Evolutionary conservation across 2,113 vertebrate species (phyloP).

Genomic region (Phocoena phocoena): DNA sequence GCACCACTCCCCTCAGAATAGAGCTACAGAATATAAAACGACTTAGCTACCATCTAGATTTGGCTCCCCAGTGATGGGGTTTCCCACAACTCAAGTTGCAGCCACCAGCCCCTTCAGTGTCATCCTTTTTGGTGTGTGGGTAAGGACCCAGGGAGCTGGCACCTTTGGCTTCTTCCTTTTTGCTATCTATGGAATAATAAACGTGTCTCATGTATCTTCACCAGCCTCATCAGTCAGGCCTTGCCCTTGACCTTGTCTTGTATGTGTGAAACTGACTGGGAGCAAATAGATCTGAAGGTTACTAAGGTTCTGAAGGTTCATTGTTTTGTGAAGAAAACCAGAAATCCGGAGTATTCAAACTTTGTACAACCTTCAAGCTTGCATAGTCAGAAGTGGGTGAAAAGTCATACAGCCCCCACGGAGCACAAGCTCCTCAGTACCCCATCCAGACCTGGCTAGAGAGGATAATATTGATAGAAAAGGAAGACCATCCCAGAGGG

Average conservation of each 20-base stretch:
- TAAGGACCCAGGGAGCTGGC: not conserved
- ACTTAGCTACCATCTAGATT: not conserved
- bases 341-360: not conserved
- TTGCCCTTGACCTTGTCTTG: not conserved
- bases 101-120: not conserved
- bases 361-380: not conserved
- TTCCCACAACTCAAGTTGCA: not conserved
- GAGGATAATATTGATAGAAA: not conserved
- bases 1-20: not conserved
- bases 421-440: not conserved
- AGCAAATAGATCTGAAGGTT: not conserved
- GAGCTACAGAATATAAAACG: not conserved
- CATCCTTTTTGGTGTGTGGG: not conserved
- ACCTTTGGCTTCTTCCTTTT: not conserved
- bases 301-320: not conserved
- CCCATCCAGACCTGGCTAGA: not conserved
- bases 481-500: not conserved
- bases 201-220: not conserved
- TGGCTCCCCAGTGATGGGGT: not conserved
- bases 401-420: not conserved
- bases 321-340: not conserved
- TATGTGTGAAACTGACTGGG: not conserved
- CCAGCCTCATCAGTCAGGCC: not conserved
- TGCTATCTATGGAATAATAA: not conserved
- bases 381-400: not conserved